Evolutionary conservation across 2,888 invertebrate species (phyloP).

Genomic region (Orchestes rusci): DNA sequence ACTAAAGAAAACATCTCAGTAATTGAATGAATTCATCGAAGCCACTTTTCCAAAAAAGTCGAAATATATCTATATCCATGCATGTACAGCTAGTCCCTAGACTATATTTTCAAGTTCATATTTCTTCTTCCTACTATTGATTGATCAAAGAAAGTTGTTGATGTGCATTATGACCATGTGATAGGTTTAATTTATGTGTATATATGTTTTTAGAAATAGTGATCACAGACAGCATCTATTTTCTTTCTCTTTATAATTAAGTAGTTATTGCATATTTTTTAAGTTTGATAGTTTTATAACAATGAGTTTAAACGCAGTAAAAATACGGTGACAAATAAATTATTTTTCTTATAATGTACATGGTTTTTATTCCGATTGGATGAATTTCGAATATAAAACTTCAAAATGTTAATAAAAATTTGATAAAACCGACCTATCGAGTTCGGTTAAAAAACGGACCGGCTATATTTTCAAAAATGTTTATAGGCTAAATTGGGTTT

Average conservation of each 20-base stretch:
- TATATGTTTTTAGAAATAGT: slow-evolving; percentile 1
- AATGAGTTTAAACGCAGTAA: background rate
- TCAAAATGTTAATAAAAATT: too few relatives aligned
- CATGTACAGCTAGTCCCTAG: too few relatives aligned
- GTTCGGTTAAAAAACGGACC: too few relatives aligned
- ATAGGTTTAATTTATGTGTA: background rate
- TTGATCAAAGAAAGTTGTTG: background rate
- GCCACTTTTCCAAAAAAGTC: too few relatives aligned
- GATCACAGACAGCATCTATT: background rate
- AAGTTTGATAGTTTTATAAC: background rate
- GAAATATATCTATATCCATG: too few relatives aligned
- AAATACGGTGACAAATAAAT: slow-evolving; percentile 26
- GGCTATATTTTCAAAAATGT: too few relatives aligned
- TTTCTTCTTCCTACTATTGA: too few relatives aligned
- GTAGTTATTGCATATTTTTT: slow-evolving; percentile 2
- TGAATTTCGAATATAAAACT: too few relatives aligned
- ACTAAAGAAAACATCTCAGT: slow-evolving; percentile 11
- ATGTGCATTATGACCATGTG: background rate
- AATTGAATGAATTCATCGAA: slow-evolving; percentile 2
- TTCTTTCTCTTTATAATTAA: slow-evolving; percentile 5
- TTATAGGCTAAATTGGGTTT: too few relatives aligned
- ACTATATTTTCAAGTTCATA: too few relatives aligned
- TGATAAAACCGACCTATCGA: too few relatives aligned
- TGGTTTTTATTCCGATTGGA: too few relatives aligned
- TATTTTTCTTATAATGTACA: slow-evolving; percentile 8